Evolutionary conservation across 2,888 invertebrate genomes (phyloP).

Genomic region (Drosophila leonis): DNA sequence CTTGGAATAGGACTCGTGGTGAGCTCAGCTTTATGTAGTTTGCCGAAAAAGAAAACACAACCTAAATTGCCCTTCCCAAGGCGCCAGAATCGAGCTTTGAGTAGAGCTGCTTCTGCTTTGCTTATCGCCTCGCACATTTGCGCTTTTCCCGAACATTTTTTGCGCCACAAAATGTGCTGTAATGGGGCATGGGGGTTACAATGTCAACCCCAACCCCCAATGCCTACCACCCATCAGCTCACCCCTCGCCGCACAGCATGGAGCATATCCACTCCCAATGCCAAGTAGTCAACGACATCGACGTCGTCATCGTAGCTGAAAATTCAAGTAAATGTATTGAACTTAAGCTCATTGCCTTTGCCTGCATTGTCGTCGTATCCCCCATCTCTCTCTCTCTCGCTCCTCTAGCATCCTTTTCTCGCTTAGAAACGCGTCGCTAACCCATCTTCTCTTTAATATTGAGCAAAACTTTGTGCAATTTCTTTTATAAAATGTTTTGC

Average conservation of each 20-base stretch:
- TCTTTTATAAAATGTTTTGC: conserved; percentile 68
- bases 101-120: conserved; percentile 59
- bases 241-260: conserved; percentile 7
- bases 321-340: conserved; percentile 80
- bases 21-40: conserved; percentile 18
- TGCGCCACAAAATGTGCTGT: conserved; percentile 63
- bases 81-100: conserved; percentile 15
- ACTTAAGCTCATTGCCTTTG: conserved; percentile 78
- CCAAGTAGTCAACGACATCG: conserved; percentile 71
- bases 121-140: conserved; percentile 79
- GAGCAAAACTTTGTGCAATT: conserved; percentile 69
- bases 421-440: neutral
- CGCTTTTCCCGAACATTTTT: conserved; percentile 58
- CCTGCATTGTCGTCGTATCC: conserved; percentile 52
- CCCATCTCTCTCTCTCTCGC: neutral
- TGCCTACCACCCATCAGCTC: neutral
- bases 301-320: conserved; percentile 57
- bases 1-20: conserved; percentile 1
- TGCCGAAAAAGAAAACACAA: conserved; percentile 6
- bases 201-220: conserved; percentile 23
- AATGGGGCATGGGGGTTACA: conserved; percentile 57
- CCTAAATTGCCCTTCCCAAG: conserved; percentile 35
- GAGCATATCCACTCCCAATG: conserved; percentile 33
- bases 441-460: conserved; percentile 54
- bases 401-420: neutral